Evolutionary conservation across 2,797 vertebrate species (phyloP).

Genomic region (Iguana delicatissima): DNA sequence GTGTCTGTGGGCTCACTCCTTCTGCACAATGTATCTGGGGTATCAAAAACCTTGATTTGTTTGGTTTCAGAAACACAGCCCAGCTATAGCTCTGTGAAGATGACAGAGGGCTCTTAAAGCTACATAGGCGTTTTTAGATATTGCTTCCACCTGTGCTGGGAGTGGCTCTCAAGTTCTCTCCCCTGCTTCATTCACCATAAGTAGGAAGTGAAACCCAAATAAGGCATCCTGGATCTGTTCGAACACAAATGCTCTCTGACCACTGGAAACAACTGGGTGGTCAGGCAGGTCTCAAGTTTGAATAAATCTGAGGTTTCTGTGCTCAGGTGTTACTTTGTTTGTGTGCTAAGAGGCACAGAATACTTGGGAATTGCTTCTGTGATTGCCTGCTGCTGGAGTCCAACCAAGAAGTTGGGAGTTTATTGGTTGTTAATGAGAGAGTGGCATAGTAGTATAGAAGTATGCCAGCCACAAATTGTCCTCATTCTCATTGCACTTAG

Average conservation of each 20-base stretch:
- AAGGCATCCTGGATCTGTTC: neutral
- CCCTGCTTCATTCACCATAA: neutral
- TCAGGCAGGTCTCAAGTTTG: neutral
- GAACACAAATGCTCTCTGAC: neutral
- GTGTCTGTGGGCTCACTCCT: neutral
- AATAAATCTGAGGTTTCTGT: neutral
- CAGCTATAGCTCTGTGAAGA: neutral
- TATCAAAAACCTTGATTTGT: constrained; percentile 36
- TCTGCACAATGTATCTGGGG: neutral
- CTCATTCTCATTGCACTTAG: neutral
- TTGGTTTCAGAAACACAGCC: constrained; percentile 33
- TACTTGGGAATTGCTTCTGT: neutral
- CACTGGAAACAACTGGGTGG: neutral
- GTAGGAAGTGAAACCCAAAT: neutral
- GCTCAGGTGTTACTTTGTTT: neutral
- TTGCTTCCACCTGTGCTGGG: neutral
- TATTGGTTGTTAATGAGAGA: neutral
- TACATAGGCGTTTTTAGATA: neutral
- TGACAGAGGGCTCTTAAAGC: neutral
- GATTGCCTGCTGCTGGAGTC: neutral
- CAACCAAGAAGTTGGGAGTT: neutral
- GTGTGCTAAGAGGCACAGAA: neutral
- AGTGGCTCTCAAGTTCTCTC: neutral
- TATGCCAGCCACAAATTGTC: neutral
- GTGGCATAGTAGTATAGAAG: neutral